Conservation (phyloP, 2,888 invertebrate genomes). For the Eilema caniola region DNA sequence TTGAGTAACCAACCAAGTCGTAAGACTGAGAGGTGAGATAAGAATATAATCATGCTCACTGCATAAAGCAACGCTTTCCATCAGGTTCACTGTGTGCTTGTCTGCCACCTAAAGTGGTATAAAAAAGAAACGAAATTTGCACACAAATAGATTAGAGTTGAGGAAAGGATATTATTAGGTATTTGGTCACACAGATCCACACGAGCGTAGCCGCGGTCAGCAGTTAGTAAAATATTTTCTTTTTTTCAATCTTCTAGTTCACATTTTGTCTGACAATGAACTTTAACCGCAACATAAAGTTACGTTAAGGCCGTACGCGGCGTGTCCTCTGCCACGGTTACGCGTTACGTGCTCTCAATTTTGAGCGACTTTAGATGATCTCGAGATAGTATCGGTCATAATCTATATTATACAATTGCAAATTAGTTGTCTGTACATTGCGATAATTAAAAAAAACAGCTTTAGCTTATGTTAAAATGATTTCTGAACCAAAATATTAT, state of each 20-base stretch:
- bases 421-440: not conserved
- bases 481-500: no score
- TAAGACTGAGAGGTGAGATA: not conserved
- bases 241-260: not conserved
- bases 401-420: not conserved
- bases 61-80: no score
- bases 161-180: no score
- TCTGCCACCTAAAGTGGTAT: no score
- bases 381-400: not conserved
- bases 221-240: no score
- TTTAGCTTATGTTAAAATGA: no score
- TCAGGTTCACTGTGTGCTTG: no score
- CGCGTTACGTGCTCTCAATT: not conserved
- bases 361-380: not conserved
- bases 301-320: not conserved
- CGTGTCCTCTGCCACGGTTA: not conserved
- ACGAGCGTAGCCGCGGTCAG: no score
- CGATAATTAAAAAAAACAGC: no score
- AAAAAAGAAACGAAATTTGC: no score
- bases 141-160: no score
- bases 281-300: not conserved
- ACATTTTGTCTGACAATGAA: not conserved
- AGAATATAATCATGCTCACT: not conserved
- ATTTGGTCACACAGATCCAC: no score
- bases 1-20: not conserved